Evolutionary conservation across 1,140 invertebrate species (phyloP), one percentile per base, ranked within the genome.

Genomic region (Drosophila parvula): DNA sequence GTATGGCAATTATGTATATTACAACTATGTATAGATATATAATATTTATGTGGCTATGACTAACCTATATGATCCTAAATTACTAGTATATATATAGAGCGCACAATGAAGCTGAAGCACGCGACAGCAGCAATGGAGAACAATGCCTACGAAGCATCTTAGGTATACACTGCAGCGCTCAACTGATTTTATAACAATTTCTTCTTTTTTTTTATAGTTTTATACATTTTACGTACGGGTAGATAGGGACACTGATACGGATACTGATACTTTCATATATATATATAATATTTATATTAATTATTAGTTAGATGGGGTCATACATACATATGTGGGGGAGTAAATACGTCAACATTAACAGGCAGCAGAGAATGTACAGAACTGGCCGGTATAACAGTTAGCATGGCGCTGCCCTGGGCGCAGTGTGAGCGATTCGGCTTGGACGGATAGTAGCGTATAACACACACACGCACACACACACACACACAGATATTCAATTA

Each of bases 331-430:
- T 56, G 36, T 61, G 62, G 63, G 28, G 57, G 38, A 16, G 61
- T 61, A 61, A 71, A 36, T 43, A 81, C 51, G 38, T 69, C 47
- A 70, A 83, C 74, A 75, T 68, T 58, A 28, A 56, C 41, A 60
- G 57, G 44, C 41, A 81, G 65, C 53, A 60, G 50, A 16, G 51
- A 73, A 80, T 74, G 34, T 61, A 80, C 59, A 88, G 47, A 53
- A 77, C 60, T 74, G 71, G 67, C 63, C 80, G 76, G 76, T 77
- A 88, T 67, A 79, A 86, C 68, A 82, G 79, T 82, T 88, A 73
- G 81, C 76, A 77, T 60, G 78, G 77, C 71, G 73, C 56, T 79
- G 62, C 38, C 67, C 73, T 61, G 59, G 36, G 73, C 77, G 48
- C 62, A 47, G 43, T 79, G 77, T 56, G 60, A 79, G 68, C 41